Conservation (phyloP, 2,113 vertebrate genomes). For the Dicrurus megarhynchus region DNA sequence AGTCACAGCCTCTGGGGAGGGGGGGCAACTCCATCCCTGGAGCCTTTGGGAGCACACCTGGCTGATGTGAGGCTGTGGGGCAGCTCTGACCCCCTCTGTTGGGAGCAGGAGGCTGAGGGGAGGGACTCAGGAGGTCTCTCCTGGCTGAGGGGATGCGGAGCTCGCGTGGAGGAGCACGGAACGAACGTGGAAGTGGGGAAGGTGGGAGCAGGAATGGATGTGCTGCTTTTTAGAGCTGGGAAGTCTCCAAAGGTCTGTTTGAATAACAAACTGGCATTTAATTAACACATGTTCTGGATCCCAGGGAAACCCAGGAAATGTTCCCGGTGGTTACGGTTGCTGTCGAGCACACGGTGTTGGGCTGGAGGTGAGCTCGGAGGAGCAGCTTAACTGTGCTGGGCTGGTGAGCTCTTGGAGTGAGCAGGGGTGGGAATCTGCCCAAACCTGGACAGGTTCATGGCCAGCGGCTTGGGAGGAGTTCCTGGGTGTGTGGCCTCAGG, state of each 20-base stretch:
- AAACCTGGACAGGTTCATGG: not conserved
- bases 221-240: not conserved
- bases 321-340: not conserved
- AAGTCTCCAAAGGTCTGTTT: not conserved
- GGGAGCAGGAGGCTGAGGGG: not conserved
- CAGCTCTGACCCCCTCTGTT: not conserved
- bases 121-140: no score
- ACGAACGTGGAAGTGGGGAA: accelerated
- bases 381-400: not conserved
- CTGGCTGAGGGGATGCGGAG: not conserved
- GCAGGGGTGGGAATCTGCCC: not conserved
- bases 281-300: not conserved
- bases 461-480: not conserved
- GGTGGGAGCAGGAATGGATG: not conserved
- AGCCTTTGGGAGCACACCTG: not conserved
- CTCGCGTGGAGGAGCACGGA: accelerated
- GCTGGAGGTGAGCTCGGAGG: not conserved
- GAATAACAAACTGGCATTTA: slow-evolving; percentile 13
- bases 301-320: not conserved
- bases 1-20: not conserved
- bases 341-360: not conserved
- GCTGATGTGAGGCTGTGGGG: not conserved
- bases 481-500: no score
- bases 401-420: not conserved
- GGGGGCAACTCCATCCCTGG: not conserved